Conservation (phyloP, 2,888 invertebrate genomes). For the Dilophus febrilis region DNA sequence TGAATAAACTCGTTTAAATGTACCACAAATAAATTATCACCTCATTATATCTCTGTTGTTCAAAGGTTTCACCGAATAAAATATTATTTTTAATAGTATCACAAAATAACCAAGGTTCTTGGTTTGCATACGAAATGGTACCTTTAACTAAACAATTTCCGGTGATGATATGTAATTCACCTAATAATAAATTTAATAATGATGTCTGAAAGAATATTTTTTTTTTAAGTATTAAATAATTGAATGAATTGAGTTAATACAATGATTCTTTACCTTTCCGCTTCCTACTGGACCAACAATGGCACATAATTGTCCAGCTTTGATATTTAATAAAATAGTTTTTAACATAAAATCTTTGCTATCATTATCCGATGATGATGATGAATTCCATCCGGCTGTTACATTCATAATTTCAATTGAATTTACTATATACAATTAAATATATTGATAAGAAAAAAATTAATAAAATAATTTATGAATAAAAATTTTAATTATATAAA, state of each 20-base stretch:
- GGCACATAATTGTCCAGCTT: constrained; percentile 50
- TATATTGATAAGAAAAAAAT: too few relatives aligned
- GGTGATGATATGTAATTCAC: constrained; percentile 36
- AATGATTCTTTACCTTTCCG: constrained; percentile 40
- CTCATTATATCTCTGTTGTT: constrained; percentile 43
- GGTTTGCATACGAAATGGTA: constrained; percentile 40
- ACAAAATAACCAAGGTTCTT: constrained; percentile 52
- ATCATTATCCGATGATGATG: constrained; percentile 30
- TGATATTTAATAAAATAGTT: constrained; percentile 38
- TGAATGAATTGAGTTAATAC: neutral
- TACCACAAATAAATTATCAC: too few relatives aligned
- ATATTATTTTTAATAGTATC: constrained; percentile 55
- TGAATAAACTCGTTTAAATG: too few relatives aligned
- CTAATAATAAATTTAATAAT: constrained; percentile 36
- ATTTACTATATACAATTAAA: too few relatives aligned
- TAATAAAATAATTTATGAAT: too few relatives aligned
- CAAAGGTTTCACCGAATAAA: constrained; percentile 47
- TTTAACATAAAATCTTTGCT: constrained; percentile 30
- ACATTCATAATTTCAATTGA: constrained; percentile 29
- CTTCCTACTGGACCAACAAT: constrained; percentile 79
- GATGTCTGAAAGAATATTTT: constrained; percentile 24
- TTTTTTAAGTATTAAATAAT: neutral
- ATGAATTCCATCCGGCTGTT: constrained; percentile 21
- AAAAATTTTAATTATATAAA: too few relatives aligned
- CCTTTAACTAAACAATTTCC: constrained; percentile 38